Conservation (phyloP, 1,140 invertebrate species). For the Aphelinus atriplicis region DNA sequence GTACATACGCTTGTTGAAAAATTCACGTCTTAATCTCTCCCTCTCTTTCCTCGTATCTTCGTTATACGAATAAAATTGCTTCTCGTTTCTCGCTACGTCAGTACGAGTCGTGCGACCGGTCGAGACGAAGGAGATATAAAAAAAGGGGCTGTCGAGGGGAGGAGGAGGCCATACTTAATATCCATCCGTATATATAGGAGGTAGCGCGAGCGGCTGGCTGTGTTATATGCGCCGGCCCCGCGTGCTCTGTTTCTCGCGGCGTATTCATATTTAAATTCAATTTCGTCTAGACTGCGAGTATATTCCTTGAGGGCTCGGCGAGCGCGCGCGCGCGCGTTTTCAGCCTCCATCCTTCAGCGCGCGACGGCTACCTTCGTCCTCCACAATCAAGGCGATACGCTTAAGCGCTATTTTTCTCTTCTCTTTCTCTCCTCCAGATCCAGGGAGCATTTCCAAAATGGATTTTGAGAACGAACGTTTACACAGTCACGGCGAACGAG, state of each 20-base stretch:
- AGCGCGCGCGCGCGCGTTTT: slow-evolving; percentile 19
- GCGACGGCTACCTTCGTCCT: too few relatives aligned
- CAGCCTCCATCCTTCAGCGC: neutral
- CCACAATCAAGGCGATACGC: too few relatives aligned
- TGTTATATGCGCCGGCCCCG: slow-evolving; percentile 27
- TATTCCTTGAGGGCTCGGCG: neutral
- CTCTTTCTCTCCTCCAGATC: neutral
- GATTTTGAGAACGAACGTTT: too few relatives aligned
- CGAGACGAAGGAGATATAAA: neutral
- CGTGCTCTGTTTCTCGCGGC: slow-evolving; percentile 21
- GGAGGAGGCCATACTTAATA: slow-evolving; percentile 24
- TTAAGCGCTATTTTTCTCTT: too few relatives aligned
- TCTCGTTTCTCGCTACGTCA: too few relatives aligned
- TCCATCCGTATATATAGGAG: slow-evolving; percentile 27
- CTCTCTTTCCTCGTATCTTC: too few relatives aligned
- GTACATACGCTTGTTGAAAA: too few relatives aligned
- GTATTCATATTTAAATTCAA: slow-evolving; percentile 53
- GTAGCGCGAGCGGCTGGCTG: neutral
- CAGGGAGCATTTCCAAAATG: too few relatives aligned
- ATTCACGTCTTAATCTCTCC: too few relatives aligned
- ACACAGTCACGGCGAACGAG: too few relatives aligned
- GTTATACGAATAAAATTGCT: too few relatives aligned
- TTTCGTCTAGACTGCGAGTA: slow-evolving; percentile 45
- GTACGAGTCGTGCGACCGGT: neutral
- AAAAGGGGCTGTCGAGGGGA: neutral